Evolutionary conservation across 23 tunicate species (phyloP).

Genomic region (Halocynthia aurantium): DNA sequence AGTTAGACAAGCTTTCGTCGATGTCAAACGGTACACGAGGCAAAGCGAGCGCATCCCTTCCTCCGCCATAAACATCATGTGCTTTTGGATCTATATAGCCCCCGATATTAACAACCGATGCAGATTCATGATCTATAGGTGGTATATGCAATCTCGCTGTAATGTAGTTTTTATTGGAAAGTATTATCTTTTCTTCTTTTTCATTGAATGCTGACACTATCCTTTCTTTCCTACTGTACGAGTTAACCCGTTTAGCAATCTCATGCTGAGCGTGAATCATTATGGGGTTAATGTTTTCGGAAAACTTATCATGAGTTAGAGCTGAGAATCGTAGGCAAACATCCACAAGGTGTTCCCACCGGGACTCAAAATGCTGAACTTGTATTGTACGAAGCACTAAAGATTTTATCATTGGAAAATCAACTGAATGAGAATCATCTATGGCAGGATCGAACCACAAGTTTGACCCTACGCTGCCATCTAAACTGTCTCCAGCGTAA

Average conservation of each 20-base stretch:
- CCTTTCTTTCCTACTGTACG: conserved; percentile 21
- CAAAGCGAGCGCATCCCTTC: conserved; percentile 72
- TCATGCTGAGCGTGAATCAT: conserved; percentile 69
- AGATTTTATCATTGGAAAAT: conserved; percentile 31
- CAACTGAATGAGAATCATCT: conserved; percentile 48
- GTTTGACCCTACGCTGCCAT: conserved; percentile 56
- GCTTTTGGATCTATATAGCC: conserved; percentile 79
- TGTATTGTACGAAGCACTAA: conserved; percentile 56
- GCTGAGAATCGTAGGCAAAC: conserved; percentile 75
- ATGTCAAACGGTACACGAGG: conserved; percentile 84
- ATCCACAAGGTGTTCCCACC: conserved; percentile 82
- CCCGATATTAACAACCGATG: conserved; percentile 40
- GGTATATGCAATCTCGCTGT: conserved; percentile 14
- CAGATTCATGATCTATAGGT: conserved; percentile 7
- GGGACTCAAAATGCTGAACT: conserved; percentile 54
- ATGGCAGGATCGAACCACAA: conserved; percentile 46
- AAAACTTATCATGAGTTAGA: conserved; percentile 57
- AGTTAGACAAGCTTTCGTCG: conserved; percentile 20
- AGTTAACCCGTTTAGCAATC: conserved; percentile 31
- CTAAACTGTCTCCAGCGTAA: conserved; percentile 34
- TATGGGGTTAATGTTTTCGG: conserved; percentile 62
- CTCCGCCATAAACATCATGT: conserved; percentile 82
- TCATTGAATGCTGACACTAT: neutral
- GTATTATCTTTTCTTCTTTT: conserved; percentile 1
- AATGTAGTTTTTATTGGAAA: conserved; percentile 8